phyloP scores from a whole-genome alignment of 2,888 invertebrate species.

The Oligia fasciuncula region DNA sequence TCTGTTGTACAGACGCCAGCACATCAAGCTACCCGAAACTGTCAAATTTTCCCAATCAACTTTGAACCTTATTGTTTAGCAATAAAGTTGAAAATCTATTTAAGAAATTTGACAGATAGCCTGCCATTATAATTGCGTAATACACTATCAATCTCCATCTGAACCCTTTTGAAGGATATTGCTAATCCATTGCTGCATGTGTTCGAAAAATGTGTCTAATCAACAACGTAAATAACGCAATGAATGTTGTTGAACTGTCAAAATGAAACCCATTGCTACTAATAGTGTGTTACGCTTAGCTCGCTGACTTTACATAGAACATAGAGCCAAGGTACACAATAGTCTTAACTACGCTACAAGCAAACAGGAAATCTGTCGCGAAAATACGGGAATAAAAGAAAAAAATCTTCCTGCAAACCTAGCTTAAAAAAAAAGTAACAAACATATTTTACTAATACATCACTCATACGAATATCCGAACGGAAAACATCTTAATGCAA shows the following conservation, averaged over 20 bases:
- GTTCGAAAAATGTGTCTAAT: too few relatives aligned
- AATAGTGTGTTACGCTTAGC: background rate
- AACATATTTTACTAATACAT: conserved; percentile 17
- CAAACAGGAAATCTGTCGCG: conserved; percentile 26
- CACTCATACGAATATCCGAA: conserved; percentile 41
- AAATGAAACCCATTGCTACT: background rate
- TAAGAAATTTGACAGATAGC: too few relatives aligned
- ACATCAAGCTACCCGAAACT: too few relatives aligned
- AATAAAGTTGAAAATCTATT: too few relatives aligned
- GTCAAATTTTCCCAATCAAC: too few relatives aligned
- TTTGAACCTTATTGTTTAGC: too few relatives aligned
- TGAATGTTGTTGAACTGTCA: background rate
- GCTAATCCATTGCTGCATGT: too few relatives aligned
- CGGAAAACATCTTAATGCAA: conserved; percentile 37
- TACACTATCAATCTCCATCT: too few relatives aligned
- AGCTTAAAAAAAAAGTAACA: background rate
- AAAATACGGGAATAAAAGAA: conserved; percentile 14
- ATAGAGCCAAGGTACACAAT: background rate
- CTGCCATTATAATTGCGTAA: too few relatives aligned
- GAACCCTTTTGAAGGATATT: too few relatives aligned
- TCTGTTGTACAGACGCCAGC: too few relatives aligned
- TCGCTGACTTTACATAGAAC: background rate
- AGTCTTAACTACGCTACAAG: background rate
- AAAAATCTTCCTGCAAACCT: background rate
- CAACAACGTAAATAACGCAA: background rate